phyloP scores from a whole-genome alignment of 2,888 invertebrate genomes.

The Apocheima hispidaria region DNA sequence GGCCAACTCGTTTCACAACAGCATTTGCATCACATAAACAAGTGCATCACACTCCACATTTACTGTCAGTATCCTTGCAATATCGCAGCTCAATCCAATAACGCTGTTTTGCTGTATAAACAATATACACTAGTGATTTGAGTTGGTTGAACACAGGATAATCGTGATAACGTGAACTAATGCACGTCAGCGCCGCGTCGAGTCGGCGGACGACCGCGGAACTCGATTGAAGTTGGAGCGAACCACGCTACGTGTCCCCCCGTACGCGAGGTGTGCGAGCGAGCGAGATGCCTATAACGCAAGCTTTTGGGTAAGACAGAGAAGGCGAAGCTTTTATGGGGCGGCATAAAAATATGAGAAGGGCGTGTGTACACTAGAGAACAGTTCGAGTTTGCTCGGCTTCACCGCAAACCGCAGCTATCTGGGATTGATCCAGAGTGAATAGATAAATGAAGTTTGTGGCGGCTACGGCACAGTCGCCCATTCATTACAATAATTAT shows the following conservation, averaged over 20 bases:
- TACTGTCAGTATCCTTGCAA: constrained; percentile 63
- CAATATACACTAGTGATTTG: constrained; percentile 80
- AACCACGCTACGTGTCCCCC: constrained; percentile 77
- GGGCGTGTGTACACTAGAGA: constrained; percentile 63
- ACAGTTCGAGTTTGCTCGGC: constrained; percentile 52
- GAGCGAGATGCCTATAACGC: constrained; percentile 56
- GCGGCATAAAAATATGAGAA: constrained; percentile 75
- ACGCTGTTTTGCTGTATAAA: constrained; percentile 73
- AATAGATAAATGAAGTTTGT: constrained; percentile 71
- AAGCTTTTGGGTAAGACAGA: constrained; percentile 47
- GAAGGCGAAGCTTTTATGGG: constrained; percentile 60
- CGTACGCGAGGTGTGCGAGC: constrained; percentile 60
- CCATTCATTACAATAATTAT: constrained; percentile 77
- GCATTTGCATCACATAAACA: constrained; percentile 68
- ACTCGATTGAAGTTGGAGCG: constrained; percentile 63
- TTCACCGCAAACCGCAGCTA: constrained; percentile 57
- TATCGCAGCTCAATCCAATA: constrained; percentile 71
- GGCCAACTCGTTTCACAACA: constrained; percentile 74
- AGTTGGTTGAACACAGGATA: constrained; percentile 68
- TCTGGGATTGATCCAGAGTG: constrained; percentile 72
- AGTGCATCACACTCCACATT: constrained; percentile 68
- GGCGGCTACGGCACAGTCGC: constrained; percentile 60
- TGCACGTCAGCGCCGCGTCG: constrained; percentile 83
- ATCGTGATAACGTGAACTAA: constrained; percentile 57
- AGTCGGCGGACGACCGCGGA: constrained; percentile 82